phyloP scores from a whole-genome alignment of 2,797 vertebrate species.

The Artibeus jamaicensis region DNA sequence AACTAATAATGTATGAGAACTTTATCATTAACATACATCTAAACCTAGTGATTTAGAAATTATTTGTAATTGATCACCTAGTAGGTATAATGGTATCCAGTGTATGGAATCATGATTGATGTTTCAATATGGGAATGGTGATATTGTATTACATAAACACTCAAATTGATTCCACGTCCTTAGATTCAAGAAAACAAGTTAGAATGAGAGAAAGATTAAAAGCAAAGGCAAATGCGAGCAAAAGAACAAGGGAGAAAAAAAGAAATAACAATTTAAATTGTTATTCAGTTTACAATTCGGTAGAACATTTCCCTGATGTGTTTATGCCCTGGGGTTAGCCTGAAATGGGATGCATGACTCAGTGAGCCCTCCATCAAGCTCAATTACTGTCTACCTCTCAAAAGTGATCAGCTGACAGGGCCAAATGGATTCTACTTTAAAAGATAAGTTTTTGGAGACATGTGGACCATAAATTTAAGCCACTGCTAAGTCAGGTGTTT shows the following conservation, averaged over 20 bases:
- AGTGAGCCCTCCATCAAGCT: fast-evolving
- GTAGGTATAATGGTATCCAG: too few relatives aligned
- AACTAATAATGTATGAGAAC: neutral
- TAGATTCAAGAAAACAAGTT: neutral
- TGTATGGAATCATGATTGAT: neutral
- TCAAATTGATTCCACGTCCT: neutral
- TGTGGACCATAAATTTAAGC: neutral
- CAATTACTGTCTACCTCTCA: fast-evolving
- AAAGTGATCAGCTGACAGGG: fast-evolving
- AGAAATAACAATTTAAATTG: neutral
- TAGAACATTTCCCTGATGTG: fast-evolving
- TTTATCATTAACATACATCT: neutral
- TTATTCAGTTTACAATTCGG: neutral
- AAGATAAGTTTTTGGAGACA: neutral
- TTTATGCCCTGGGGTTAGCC: neutral
- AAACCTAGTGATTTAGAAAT: neutral
- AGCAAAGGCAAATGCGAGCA: neutral
- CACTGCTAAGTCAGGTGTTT: neutral
- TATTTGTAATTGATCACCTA: neutral
- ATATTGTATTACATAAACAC: neutral
- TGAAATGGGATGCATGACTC: fast-evolving
- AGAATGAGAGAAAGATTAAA: neutral
- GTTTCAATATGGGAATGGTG: neutral
- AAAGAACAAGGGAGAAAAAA: neutral
- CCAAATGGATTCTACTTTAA: neutral